phyloP scores from a whole-genome alignment of 1,140 invertebrate genomes.

The Pteromalus puparum region DNA sequence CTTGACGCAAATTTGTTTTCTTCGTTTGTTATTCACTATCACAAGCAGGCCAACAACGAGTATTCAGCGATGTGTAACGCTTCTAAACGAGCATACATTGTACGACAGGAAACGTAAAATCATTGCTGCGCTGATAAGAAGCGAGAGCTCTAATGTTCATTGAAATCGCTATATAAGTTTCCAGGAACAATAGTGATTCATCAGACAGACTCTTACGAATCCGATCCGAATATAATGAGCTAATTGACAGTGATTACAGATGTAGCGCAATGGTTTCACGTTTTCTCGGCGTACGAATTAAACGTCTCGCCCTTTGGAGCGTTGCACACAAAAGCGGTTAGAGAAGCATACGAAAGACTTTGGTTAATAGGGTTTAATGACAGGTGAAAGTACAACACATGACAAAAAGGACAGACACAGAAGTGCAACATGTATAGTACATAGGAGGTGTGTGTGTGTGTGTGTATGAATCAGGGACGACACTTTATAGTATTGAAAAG shows the following conservation, averaged over 20 bases:
- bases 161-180: too few species aligned
- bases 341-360: neutral
- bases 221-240: too few species aligned
- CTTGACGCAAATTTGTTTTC: constrained; percentile 7
- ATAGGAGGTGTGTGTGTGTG: neutral
- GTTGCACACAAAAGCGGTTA: constrained; percentile 12
- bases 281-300: too few species aligned
- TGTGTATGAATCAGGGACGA: neutral
- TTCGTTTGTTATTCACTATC: neutral
- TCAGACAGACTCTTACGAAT: too few species aligned
- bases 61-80: neutral
- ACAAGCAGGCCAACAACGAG: neutral
- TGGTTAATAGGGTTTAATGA: neutral
- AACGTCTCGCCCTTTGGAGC: neutral
- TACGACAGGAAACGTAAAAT: neutral
- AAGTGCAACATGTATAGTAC: neutral
- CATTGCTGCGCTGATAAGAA: neutral
- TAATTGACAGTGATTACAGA: too few species aligned
- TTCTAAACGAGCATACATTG: neutral
- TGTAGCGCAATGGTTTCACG: neutral
- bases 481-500: neutral
- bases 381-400: neutral
- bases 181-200: too few species aligned
- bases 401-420: neutral
- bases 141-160: too few species aligned